phyloP scores from a whole-genome alignment of 2,888 invertebrate species.

The Temnothorax ravouxi region DNA sequence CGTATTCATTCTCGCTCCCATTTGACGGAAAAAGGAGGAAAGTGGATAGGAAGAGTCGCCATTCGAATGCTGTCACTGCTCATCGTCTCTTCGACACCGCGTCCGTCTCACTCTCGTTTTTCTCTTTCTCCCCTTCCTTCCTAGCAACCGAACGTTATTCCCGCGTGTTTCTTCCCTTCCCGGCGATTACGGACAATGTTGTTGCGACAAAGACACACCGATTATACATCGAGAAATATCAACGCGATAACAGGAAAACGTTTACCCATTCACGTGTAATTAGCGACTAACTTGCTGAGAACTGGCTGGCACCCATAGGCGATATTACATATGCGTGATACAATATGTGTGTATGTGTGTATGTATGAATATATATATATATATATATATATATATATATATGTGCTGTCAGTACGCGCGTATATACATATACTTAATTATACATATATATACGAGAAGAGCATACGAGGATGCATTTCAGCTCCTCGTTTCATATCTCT shows the following conservation, averaged over 20 bases:
- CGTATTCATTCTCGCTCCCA: conserved; percentile 11
- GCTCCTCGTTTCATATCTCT: conserved; percentile 14
- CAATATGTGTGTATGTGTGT: conserved; percentile 60
- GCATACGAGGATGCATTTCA: conserved; percentile 39
- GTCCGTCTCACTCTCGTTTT: conserved; percentile 11
- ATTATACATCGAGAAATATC: conserved; percentile 79
- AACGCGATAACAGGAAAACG: conserved; percentile 82
- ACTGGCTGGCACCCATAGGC: conserved; percentile 50
- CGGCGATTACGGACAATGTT: conserved; percentile 40
- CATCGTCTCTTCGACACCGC: conserved; percentile 19
- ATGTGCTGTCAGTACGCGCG: conserved; percentile 52
- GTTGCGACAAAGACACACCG: conserved; percentile 73
- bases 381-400: conserved; percentile 58
- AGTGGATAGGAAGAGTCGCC: conserved; percentile 4
- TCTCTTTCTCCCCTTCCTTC: conserved; percentile 9
- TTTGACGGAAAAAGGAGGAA: not conserved
- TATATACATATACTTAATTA: conserved; percentile 68
- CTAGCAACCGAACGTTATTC: conserved; percentile 2
- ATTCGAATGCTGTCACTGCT: conserved; percentile 17
- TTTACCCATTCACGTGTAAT: conserved; percentile 79
- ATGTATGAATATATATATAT: conserved; percentile 61
- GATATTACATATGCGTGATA: conserved; percentile 66
- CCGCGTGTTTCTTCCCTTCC: not conserved
- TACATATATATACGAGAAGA: conserved; percentile 69
- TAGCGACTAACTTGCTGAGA: conserved; percentile 74